Evolutionary conservation across 2,888 invertebrate genomes (phyloP).

Genomic region (Brachyptera risi): DNA sequence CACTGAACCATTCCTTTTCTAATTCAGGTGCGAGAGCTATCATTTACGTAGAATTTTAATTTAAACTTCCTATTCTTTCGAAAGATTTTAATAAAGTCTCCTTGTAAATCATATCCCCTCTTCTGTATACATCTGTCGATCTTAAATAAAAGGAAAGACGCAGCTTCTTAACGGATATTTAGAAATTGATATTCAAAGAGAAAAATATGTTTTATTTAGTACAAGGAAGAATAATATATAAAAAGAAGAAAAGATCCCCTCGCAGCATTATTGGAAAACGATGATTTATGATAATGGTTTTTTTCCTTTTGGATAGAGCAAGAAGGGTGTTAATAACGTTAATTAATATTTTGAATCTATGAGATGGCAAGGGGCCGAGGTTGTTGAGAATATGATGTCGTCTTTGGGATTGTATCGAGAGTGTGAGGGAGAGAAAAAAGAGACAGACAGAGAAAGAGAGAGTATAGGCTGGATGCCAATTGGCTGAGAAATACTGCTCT

Average conservation of each 20-base stretch:
- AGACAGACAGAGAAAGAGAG: too few relatives aligned
- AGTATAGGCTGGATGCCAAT: constrained; percentile 23
- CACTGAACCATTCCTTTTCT: background rate
- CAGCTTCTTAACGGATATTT: constrained; percentile 16
- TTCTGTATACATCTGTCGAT: constrained; percentile 6
- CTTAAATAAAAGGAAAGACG: background rate
- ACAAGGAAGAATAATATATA: constrained; percentile 33
- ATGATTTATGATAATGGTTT: constrained; percentile 59
- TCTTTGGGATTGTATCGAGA: background rate
- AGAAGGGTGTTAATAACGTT: constrained; percentile 57
- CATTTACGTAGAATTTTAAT: background rate
- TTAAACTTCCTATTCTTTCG: background rate
- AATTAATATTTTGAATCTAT: constrained; percentile 53
- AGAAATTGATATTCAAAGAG: constrained; percentile 28
- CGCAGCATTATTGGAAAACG: constrained; percentile 54
- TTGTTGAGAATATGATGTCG: constrained; percentile 28
- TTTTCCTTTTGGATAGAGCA: constrained; percentile 46
- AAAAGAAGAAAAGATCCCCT: constrained; percentile 38
- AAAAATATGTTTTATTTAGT: constrained; percentile 30
- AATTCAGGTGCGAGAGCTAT: background rate
- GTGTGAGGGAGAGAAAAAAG: too few relatives aligned
- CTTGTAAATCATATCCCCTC: background rate
- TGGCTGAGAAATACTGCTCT: constrained; percentile 20
- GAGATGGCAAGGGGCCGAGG: constrained; percentile 28
- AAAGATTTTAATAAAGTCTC: constrained; percentile 16